phyloP scores from a whole-genome alignment of 2,797 vertebrate species.

The Helostoma temminkii region DNA sequence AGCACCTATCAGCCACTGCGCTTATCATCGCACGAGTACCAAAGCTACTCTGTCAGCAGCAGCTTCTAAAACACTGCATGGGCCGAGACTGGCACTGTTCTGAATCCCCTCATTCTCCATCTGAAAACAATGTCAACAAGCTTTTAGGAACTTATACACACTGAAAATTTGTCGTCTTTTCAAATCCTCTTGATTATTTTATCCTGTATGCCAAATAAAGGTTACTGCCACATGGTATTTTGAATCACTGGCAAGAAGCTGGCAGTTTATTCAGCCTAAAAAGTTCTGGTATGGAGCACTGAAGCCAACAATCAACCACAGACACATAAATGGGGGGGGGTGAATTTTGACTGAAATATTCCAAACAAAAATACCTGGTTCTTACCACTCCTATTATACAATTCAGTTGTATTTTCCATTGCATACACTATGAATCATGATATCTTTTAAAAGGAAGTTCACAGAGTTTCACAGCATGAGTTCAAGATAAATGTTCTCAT shows the following conservation, averaged over 20 bases:
- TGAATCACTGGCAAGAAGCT: neutral
- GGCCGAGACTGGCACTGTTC: slow-evolving; percentile 6
- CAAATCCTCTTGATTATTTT: neutral
- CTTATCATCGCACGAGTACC: slow-evolving; percentile 59
- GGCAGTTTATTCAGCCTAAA: neutral
- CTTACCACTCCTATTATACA: too few relatives aligned
- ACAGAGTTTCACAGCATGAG: neutral
- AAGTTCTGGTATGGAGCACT: slow-evolving; percentile 2
- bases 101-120: neutral
- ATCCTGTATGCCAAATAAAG: neutral
- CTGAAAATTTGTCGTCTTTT: too few relatives aligned
- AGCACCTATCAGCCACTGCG: slow-evolving; percentile 54
- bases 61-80: slow-evolving; percentile 35
- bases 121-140: neutral
- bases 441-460: too few relatives aligned
- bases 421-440: too few relatives aligned
- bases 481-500: neutral
- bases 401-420: too few relatives aligned
- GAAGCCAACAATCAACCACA: neutral
- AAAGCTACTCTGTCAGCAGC: slow-evolving; percentile 47
- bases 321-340: neutral
- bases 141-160: neutral
- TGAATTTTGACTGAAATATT: neutral
- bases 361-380: too few relatives aligned
- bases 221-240: neutral